phyloP scores from a whole-genome alignment of 1,140 invertebrate species.

The Lepidotrigona ventralis region DNA sequence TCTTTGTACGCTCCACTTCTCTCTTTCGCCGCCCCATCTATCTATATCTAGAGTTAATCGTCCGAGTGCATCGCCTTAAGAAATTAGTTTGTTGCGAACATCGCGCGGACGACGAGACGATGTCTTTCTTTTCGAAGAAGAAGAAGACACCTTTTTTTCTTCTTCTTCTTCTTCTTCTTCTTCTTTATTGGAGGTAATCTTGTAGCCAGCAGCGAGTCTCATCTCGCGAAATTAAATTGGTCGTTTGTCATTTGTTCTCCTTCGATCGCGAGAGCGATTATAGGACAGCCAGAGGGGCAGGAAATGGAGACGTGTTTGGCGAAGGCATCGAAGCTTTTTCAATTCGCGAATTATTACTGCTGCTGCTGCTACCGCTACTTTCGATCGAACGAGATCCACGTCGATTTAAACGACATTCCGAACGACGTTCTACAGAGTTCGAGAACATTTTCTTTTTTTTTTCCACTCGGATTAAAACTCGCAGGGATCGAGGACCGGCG shows the following conservation, averaged over 20 bases:
- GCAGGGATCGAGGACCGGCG: slow-evolving; percentile 40
- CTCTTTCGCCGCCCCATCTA: slow-evolving; percentile 28
- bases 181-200: neutral
- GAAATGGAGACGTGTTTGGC: neutral
- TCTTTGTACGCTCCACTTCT: slow-evolving; percentile 40
- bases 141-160: neutral
- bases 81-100: slow-evolving; percentile 56
- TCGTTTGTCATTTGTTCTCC: neutral
- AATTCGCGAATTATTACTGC: neutral
- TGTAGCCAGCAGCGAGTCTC: neutral
- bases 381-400: neutral
- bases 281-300: too few relatives aligned
- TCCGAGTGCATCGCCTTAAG: slow-evolving; percentile 60
- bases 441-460: too few relatives aligned
- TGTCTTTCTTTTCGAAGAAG: neutral
- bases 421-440: neutral
- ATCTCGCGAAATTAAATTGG: slow-evolving; percentile 13
- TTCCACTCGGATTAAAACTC: slow-evolving; percentile 36
- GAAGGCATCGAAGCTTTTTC: slow-evolving; percentile 1
- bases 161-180: too few relatives aligned
- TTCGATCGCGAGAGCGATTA: neutral
- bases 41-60: slow-evolving; percentile 58
- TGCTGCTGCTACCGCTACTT: too few relatives aligned
- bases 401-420: slow-evolving; percentile 33
- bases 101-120: slow-evolving; percentile 17